Percentiles rank a stretch among this genome's conserved stretches.
Conservation (phyloP, 53 echinoderm and acorn worm species). For the Henricia sp. region DNA sequence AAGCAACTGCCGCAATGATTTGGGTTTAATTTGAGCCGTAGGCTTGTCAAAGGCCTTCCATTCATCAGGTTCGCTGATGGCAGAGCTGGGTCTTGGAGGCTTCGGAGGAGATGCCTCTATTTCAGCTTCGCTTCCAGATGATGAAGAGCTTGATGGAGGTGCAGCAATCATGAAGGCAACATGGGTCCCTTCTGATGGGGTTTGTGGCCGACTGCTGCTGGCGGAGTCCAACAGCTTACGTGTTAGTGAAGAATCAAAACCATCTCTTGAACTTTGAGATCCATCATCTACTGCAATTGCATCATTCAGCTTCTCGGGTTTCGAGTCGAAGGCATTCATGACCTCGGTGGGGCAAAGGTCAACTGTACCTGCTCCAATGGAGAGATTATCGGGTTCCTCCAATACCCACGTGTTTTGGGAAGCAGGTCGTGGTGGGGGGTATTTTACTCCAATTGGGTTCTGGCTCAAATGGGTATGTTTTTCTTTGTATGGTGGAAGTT, state of each 20-base stretch:
- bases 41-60: neutral
- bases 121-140: neutral
- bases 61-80: neutral
- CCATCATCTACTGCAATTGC: neutral
- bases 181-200: neutral
- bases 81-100: constrained; percentile 22
- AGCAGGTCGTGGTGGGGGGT: constrained; percentile 44
- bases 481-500: constrained; percentile 7
- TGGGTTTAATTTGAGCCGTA: neutral
- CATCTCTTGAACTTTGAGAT: constrained; percentile 29
- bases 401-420: constrained; percentile 53
- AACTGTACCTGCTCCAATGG: too few relatives aligned
- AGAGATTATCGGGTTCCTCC: constrained; percentile 8
- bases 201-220: neutral
- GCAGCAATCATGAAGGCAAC: neutral
- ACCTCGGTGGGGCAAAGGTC: neutral
- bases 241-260: neutral
- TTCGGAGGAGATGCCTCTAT: neutral
- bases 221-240: constrained; percentile 1
- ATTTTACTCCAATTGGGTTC: neutral
- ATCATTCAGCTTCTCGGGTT: neutral
- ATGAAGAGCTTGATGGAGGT: neutral
- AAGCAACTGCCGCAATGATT: constrained; percentile 9
- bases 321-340: neutral
- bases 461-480: neutral